A percentile compares a stretch with the other conserved stretches of the same genome.
phyloP scores from a whole-genome alignment of 1,140 invertebrate genomes.

The Caenorhabditis elegans region WBcel235 BX284602.5:3178001-3178500 shows the following conservation, averaged over 20 bases:
- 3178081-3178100: too few species aligned
- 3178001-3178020: too few species aligned
- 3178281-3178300: background rate
- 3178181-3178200: background rate
- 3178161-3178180: background rate
- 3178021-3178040: too few species aligned
- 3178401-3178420: background rate
- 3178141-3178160: too few species aligned
- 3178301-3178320: background rate
- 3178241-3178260: background rate
- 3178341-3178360: too few species aligned
- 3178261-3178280: background rate
- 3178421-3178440: background rate
- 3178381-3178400: background rate
- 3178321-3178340: too few species aligned
- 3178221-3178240: background rate
- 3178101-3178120: too few species aligned
- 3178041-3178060: too few species aligned
- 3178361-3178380: background rate
- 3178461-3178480: background rate
- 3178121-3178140: too few species aligned
- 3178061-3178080: too few species aligned
- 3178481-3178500: slow-evolving; percentile 2
- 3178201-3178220: background rate
- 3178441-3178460: background rate